These are phyloP conservation scores for Lysandra coridon DNA, from an alignment of 2,888 invertebrate genomes.

Conservation along the genomic window DNA sequence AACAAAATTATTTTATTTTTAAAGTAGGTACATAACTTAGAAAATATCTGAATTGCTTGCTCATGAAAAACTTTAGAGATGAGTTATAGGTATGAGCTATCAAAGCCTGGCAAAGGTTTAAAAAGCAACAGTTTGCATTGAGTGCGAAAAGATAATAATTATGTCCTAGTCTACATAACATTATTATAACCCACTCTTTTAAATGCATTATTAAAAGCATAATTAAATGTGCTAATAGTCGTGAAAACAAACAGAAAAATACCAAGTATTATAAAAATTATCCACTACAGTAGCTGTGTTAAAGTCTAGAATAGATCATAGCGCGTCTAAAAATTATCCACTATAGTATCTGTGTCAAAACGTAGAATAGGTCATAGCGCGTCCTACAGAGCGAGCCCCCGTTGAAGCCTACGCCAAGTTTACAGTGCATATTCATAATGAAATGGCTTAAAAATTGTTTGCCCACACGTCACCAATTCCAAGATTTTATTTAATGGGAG, in stretches of 20 bases:
- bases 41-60: no score
- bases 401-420: background rate
- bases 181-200: no score
- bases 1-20: background rate
- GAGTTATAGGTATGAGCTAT: no score
- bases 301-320: background rate
- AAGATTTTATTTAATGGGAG: conserved; percentile 62
- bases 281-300: background rate
- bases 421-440: conserved; percentile 32
- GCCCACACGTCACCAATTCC: conserved; percentile 43
- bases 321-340: background rate
- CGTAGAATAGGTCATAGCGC: background rate
- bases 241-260: background rate
- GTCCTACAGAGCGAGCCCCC: background rate
- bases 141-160: background rate
- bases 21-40: background rate
- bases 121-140: background rate
- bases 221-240: no score
- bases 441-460: conserved; percentile 46
- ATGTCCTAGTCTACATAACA: no score
- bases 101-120: background rate
- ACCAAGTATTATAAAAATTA: background rate
- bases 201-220: no score
- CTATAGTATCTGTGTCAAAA: background rate
- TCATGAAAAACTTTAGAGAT: no score